Evolutionary conservation across 2,888 invertebrate genomes (phyloP).

Genomic region (Leucophenga maculata): DNA sequence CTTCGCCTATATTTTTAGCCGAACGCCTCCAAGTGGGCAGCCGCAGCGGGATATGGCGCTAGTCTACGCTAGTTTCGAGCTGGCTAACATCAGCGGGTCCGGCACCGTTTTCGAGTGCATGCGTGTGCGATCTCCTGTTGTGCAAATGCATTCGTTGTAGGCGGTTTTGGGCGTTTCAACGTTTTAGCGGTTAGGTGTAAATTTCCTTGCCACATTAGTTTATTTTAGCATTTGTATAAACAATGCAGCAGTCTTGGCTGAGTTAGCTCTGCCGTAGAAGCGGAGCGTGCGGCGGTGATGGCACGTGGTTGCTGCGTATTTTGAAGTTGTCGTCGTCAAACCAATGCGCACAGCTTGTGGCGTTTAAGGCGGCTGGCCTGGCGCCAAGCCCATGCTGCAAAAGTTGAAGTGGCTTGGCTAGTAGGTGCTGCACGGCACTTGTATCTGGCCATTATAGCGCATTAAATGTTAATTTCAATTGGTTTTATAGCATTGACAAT

Average conservation of each 20-base stretch:
- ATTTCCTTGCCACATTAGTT: too few species aligned
- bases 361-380: too few species aligned
- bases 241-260: too few species aligned
- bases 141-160: constrained; percentile 30
- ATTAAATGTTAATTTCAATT: too few species aligned
- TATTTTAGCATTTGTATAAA: constrained; percentile 8
- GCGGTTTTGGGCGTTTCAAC: constrained; percentile 8
- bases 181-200: background rate
- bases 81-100: constrained; percentile 4
- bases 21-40: background rate
- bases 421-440: too few species aligned
- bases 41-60: constrained; percentile 25
- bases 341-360: too few species aligned
- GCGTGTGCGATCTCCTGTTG: constrained; percentile 66
- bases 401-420: too few species aligned
- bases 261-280: too few species aligned
- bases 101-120: constrained; percentile 4
- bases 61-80: background rate
- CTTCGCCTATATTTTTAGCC: background rate
- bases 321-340: constrained; percentile 29
- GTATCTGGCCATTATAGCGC: too few species aligned
- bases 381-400: too few species aligned
- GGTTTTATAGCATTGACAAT: too few species aligned
- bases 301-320: constrained; percentile 47
- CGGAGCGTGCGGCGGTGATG: background rate